Evolutionary conservation across 2,113 vertebrate genomes (phyloP), one percentile per base, ranked within the genome.

Genomic region (Camelus dromedarius): DNA sequence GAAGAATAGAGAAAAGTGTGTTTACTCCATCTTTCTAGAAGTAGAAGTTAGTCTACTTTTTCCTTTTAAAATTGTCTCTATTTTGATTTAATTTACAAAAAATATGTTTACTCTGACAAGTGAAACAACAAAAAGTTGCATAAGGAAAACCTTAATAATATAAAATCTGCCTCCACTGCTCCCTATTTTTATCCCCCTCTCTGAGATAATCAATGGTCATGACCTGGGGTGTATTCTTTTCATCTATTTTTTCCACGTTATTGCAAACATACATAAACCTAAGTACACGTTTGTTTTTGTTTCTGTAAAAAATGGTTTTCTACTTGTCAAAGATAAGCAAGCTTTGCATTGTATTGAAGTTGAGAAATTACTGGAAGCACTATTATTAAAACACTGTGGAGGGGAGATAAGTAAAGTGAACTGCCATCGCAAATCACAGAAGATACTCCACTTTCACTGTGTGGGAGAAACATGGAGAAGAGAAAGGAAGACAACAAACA

Each of bases 311-410:
- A 58, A 38, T 66, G 48, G 0, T 58, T 77, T 79, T n/a, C 26
- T 70, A 38, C 19, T 92, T 72, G 35, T 72, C 64, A 88, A 77
- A 84, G 16, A 89, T 62, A 77, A 62, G 60, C 52, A 52, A 60
- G 56, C 35, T 72, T 79, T n/a, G 10, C 48, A 16, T 69, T 22
- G 70, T 22, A 30, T 15, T 50, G 54, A 46, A 66, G 70, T 72
- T 84, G 70, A 89, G 89, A 92, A 84, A 84, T 76, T 32, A 83
- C 35, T 86, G 32, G n/a, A 82, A 72, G 19, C 30, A n/a, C 28
- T 88, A 62, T 54, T 60, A 67, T 62, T 73, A 75, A 50, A 82
- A 64, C 9, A 69, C 30, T 35, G 16, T 46, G 7, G 35, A 64
- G 19, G 26, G n/a, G 84, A 82, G 46, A 86, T 6, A n/a, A 85